Evolutionary conservation across 2,113 vertebrate species (phyloP), one percentile per base, ranked within the genome.

Genomic region (Lepus timidus): DNA sequence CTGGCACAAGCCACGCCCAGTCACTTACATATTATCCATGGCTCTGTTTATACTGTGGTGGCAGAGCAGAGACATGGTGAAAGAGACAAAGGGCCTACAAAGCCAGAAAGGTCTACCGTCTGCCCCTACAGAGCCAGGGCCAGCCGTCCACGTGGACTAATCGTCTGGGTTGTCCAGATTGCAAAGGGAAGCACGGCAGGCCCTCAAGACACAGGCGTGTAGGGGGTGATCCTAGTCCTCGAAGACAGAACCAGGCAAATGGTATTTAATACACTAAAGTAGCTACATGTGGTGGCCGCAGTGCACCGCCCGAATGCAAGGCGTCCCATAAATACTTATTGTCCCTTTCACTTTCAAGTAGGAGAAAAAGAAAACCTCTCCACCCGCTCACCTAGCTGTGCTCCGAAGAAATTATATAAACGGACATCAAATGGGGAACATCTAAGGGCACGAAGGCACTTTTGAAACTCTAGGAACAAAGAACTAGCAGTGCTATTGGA

Each of bases 271-370:
- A 67, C 20, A 36, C 78, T 71, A 85, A 90, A 31, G 12, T 62
- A 81, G n/a, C 55, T 68, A 16, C 4, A 68, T 23, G 58, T 65
- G 13, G 31, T 74, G 10, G 16, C 22, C 51, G 73, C 11, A 71
- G n/a, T 86, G 92, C 73, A 87, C 78, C 51, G 73, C 11, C 39
- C 82, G 79, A 78, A 51, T 49, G 36, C 85, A 90, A 88, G 27
- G 11, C 67, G 65, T 55, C 25, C 62, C 52, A 10, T 31, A 61
- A 78, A 17, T 68, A 58, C 62, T 81, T 94, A 7, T 16, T 75
- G 44, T 84, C 71, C 29, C 16, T 83, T 83, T 85, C 27, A 68
- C 16, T 83, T 22, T 39, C 55, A 81, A 75, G 29, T 71, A 36
- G 31, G 4, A 23, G 3, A 36, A 55, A 44, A 93, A 49, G 49